Evolutionary conservation across 2,888 invertebrate genomes (phyloP).

Genomic region (Watsonalla binaria): DNA sequence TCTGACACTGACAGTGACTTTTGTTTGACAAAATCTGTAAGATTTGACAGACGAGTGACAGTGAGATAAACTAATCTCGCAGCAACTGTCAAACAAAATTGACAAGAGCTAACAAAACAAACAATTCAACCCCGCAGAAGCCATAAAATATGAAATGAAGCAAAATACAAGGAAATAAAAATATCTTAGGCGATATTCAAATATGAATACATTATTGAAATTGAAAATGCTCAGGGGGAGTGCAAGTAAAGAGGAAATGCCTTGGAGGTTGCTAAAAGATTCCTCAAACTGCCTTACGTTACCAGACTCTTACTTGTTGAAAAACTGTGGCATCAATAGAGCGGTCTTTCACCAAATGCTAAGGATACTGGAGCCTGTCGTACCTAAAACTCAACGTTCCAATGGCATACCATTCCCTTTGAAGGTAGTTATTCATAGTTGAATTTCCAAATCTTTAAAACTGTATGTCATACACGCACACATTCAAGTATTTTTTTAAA

Average conservation of each 20-base stretch:
- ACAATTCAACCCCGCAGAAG: too few relatives aligned
- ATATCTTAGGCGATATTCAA: too few relatives aligned
- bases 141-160: not conserved
- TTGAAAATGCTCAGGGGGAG: constrained; percentile 43
- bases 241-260: constrained; percentile 36
- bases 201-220: constrained; percentile 40
- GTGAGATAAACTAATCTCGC: too few relatives aligned
- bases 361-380: constrained; percentile 44
- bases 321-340: constrained; percentile 42
- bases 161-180: not conserved
- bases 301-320: constrained; percentile 42
- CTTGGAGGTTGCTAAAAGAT: constrained; percentile 33
- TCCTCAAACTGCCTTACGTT: constrained; percentile 38
- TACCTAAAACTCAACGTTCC: constrained; percentile 47
- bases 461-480: not conserved
- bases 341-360: constrained; percentile 41
- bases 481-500: not conserved
- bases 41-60: too few relatives aligned
- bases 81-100: too few relatives aligned
- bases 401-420: constrained; percentile 54
- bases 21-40: too few relatives aligned
- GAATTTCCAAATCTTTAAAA: not conserved
- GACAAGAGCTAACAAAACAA: too few relatives aligned
- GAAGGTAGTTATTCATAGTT: constrained; percentile 26
- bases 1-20: too few relatives aligned